Base-by-base conservation (phyloP, 2,113 vertebrate species). In the Antechinus stuartii region DNA sequence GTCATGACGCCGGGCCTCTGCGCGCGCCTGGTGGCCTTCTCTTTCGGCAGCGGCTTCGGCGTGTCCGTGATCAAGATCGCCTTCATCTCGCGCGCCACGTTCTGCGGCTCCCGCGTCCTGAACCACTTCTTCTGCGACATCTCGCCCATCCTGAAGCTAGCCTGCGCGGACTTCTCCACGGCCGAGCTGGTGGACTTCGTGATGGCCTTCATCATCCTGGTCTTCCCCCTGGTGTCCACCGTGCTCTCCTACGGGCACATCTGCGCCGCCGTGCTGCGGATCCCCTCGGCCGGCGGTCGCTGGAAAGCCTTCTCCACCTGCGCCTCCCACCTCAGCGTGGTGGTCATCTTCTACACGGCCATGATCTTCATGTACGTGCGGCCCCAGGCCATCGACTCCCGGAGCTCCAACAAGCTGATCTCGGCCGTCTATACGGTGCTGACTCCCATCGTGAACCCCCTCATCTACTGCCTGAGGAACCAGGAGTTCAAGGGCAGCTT, bases 401-500 rank as follows among this genome's bases (percentile, higher is more conserved):
- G 92, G 1, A 95, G 97, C 91, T 98, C 96, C 9, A 98, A 98
- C 91, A 98, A 98, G 54, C 91, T 98, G 0, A 54, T 98, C 25
- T 98, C 98, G 94, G 95, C 68, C 9, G 0, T 98, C 3, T 98
- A 98, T 11, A 96, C 97, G 1, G 95, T 98, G 1, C 54, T 98
- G 61, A 98, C 97, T 0, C 98, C 97, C 1, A 91, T 97, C 1
- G 53, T 97, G 9, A 98, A 98, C 92, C 98, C 98, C 0, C 52
- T 98, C 35, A 98, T 98, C 90, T 98, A 98, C 57, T 98, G 98
- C 22, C 94, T 98, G 76, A 97, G 98, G 92, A 98, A 98, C 92
- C 96, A 96, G 11, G 97, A 98, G 55, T 98, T 98, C 19, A 98
- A 98, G 35, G 91, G 95, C 0, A 91, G 90, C 61, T 14, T 98